These are phyloP conservation scores for Crocallis elinguaria DNA, from an alignment of 2,888 invertebrate genomes.

Conservation along the genomic window DNA sequence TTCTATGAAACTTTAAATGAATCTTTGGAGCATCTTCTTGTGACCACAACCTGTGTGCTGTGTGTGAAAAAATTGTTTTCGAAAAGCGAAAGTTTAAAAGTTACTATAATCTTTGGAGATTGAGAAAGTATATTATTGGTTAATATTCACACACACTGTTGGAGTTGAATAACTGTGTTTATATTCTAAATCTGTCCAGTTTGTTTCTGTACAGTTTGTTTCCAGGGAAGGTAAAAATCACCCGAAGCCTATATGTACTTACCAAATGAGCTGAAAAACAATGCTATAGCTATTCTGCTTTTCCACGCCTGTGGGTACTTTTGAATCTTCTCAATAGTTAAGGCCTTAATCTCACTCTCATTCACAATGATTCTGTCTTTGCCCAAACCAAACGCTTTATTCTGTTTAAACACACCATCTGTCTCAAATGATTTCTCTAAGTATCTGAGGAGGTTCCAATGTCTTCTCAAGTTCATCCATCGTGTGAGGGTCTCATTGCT, in stretches of 20 bases:
- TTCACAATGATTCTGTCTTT: slow-evolving; percentile 73
- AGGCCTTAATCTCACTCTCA: slow-evolving; percentile 77
- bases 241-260: slow-evolving; percentile 35
- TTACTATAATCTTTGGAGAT: too few relatives aligned
- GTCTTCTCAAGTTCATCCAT: slow-evolving; percentile 69
- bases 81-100: too few relatives aligned
- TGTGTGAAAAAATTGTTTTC: too few relatives aligned
- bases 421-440: slow-evolving; percentile 79
- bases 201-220: too few relatives aligned
- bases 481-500: slow-evolving; percentile 55
- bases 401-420: slow-evolving; percentile 78
- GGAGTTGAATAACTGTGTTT: too few relatives aligned
- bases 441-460: slow-evolving; percentile 74
- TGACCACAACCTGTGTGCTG: too few relatives aligned
- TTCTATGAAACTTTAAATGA: too few relatives aligned
- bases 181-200: too few relatives aligned
- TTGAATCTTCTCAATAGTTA: slow-evolving; percentile 76
- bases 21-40: too few relatives aligned
- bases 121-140: too few relatives aligned
- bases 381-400: slow-evolving; percentile 75
- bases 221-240: too few relatives aligned
- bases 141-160: too few relatives aligned
- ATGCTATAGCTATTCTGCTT: slow-evolving; percentile 79
- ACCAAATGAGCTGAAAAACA: slow-evolving; percentile 86
- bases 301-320: slow-evolving; percentile 82